phyloP scores from a whole-genome alignment of 2,888 invertebrate species.

The Sinelater perroti region DNA sequence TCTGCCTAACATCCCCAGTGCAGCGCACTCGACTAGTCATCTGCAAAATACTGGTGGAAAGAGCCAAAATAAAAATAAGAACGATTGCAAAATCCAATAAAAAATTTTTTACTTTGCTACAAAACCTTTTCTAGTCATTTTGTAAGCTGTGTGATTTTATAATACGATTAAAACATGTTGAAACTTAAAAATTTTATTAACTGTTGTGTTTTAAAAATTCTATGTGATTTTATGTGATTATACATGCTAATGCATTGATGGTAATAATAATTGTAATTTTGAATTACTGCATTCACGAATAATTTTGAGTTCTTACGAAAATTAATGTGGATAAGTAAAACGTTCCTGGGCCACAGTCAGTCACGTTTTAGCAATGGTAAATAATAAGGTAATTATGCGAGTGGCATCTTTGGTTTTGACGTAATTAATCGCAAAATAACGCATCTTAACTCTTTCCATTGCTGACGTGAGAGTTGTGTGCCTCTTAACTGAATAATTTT shows the following conservation, averaged over 20 bases:
- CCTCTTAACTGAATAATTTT: slow-evolving; percentile 28
- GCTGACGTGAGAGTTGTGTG: slow-evolving; percentile 62
- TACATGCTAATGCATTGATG: background rate
- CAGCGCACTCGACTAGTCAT: slow-evolving; percentile 19
- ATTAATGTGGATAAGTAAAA: slow-evolving; percentile 36
- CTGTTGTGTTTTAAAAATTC: slow-evolving; percentile 50
- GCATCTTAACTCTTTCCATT: slow-evolving; percentile 57
- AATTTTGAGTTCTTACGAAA: slow-evolving; percentile 5
- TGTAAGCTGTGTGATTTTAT: slow-evolving; percentile 43
- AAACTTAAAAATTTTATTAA: slow-evolving; percentile 45
- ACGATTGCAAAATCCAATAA: slow-evolving; percentile 56
- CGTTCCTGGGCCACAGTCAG: slow-evolving; percentile 52
- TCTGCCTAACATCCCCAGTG: background rate
- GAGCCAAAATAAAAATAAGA: slow-evolving; percentile 44
- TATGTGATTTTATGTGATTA: slow-evolving; percentile 36
- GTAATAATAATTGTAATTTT: slow-evolving; percentile 7
- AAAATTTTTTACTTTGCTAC: slow-evolving; percentile 24
- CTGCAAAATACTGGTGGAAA: slow-evolving; percentile 33
- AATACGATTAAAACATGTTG: slow-evolving; percentile 24
- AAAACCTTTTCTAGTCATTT: slow-evolving; percentile 54
- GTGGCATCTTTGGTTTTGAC: slow-evolving; percentile 49
- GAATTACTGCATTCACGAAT: slow-evolving; percentile 49
- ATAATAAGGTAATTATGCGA: slow-evolving; percentile 58
- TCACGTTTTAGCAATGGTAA: slow-evolving; percentile 61
- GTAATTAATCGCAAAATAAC: slow-evolving; percentile 43